A percentile compares a stretch with the other conserved stretches of the same genome.
phyloP scores from a whole-genome alignment of 1,140 invertebrate species.

The Pygmarrhopalites habei region DNA sequence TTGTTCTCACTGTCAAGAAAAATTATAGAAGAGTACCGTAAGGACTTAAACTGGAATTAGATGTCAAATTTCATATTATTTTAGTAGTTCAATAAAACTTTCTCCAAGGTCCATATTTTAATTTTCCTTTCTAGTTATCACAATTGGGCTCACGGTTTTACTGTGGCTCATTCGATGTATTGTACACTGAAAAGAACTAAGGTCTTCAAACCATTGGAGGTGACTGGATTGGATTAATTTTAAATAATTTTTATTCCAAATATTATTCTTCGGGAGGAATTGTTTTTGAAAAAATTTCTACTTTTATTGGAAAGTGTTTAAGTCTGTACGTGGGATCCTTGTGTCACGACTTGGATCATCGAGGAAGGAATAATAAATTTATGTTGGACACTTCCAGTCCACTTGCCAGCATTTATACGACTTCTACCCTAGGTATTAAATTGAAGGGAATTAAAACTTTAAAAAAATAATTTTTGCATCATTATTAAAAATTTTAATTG shows the following conservation, averaged over 20 bases:
- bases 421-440: slow-evolving; percentile 63
- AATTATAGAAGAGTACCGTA: slow-evolving; percentile 72
- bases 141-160: slow-evolving; percentile 79
- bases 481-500: too few species aligned
- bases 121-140: slow-evolving; percentile 56
- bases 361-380: slow-evolving; percentile 76
- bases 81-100: too few species aligned
- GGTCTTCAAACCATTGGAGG: slow-evolving; percentile 37
- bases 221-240: slow-evolving; percentile 14
- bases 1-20: slow-evolving; percentile 70
- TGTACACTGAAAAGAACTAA: slow-evolving; percentile 56
- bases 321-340: slow-evolving; percentile 68
- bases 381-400: slow-evolving; percentile 74
- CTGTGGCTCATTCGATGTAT: slow-evolving; percentile 75
- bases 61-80: slow-evolving; percentile 44
- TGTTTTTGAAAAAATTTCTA: not conserved
- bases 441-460: too few species aligned
- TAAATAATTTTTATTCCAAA: not conserved
- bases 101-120: too few species aligned
- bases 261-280: not conserved
- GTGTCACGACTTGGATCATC: slow-evolving; percentile 77
- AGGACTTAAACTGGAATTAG: too few species aligned
- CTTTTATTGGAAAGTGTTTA: too few species aligned
- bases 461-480: too few species aligned
- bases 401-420: slow-evolving; percentile 70